These are phyloP conservation scores for Lymantria dispar DNA, from an alignment of 2,888 invertebrate genomes.

Conservation along the genomic window DNA sequence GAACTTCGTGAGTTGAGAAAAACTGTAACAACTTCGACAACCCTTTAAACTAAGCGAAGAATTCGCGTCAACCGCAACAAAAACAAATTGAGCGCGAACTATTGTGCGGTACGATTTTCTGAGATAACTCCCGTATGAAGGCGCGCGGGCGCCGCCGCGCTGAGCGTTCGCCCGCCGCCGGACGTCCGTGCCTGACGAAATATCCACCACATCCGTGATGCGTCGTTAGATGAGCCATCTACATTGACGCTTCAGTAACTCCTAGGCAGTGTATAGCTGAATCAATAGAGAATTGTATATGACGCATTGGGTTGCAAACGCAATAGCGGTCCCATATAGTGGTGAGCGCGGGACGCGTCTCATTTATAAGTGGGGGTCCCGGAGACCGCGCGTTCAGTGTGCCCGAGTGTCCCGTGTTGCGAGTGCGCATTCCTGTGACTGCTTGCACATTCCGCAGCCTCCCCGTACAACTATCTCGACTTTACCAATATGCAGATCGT, in stretches of 20 bases:
- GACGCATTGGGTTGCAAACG: constrained; percentile 38
- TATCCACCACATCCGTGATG: constrained; percentile 25
- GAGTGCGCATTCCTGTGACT: constrained; percentile 68
- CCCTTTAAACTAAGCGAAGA: constrained; percentile 73
- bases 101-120: constrained; percentile 78
- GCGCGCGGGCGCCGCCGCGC: constrained; percentile 60
- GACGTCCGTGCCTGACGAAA: constrained; percentile 53
- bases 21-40: constrained; percentile 63
- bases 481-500: constrained; percentile 69
- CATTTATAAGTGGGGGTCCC: constrained; percentile 79
- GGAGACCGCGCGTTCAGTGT: constrained; percentile 79
- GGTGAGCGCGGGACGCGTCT: constrained; percentile 74
- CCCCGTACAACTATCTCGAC: constrained; percentile 45
- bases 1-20: constrained; percentile 56
- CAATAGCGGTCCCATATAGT: constrained; percentile 52
- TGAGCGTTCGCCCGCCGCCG: constrained; percentile 54
- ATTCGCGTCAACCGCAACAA: constrained; percentile 78
- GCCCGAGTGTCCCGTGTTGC: constrained; percentile 78
- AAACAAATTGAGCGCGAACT: constrained; percentile 80
- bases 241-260: constrained; percentile 41
- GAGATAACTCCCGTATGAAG: constrained; percentile 76
- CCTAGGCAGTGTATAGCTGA: constrained; percentile 11
- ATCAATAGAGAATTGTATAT: constrained; percentile 50
- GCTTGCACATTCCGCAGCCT: constrained; percentile 41
- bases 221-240: constrained; percentile 17